Evolutionary conservation across 1,140 invertebrate genomes (phyloP), one percentile per base, ranked within the genome.

Genomic region (Euwallacea fornicatus): DNA sequence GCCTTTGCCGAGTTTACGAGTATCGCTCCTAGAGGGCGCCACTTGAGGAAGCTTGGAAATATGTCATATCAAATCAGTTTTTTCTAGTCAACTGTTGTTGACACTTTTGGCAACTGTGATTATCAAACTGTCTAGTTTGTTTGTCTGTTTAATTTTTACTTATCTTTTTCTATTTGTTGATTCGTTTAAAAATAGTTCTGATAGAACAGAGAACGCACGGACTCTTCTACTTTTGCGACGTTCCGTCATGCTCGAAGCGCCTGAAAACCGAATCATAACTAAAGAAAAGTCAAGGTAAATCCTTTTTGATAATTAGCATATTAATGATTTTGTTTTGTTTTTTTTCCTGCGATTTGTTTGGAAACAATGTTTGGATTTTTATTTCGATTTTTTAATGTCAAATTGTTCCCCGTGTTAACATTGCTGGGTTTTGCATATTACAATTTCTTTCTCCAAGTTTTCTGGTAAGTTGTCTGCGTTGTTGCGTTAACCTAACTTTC

Each of bases 331-430:
- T 13, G 46, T 13, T 50, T 50, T 50, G 21, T 2, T 33, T 50
- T 50, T 50, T 50, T 10, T 50, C 46, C 46, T 50, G 2, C 46
- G 13, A 50, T 50, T 11, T 10, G 13, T 50, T 11, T 15, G 16
- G 16, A n/a, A 56, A 56, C n/a, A 65, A 67, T 73, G 72, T 69
- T 69, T 53, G 15, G 41, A n/a, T 60, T 41, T 42, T 58, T 71
- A 60, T 53, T 44, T 42, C 42, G 47, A 11, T 62, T 53, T 69
- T 71, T 73, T 42, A 73, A 43, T 58, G 67, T 8, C 16, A 72
- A 59, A 15, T 13, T 72, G 7, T 54, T 62, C 10, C 71, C 64
- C 7, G 15, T 67, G 54, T 33, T 72, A 11, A 56, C 58, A 7
- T 13, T 68, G 2, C 4, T 72, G 7, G 50, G 62, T 63, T 67